These are phyloP conservation scores for Paelopatides confundens DNA, from an alignment of 53 echinoderm and acorn worm genomes.

Conservation along the genomic window DNA sequence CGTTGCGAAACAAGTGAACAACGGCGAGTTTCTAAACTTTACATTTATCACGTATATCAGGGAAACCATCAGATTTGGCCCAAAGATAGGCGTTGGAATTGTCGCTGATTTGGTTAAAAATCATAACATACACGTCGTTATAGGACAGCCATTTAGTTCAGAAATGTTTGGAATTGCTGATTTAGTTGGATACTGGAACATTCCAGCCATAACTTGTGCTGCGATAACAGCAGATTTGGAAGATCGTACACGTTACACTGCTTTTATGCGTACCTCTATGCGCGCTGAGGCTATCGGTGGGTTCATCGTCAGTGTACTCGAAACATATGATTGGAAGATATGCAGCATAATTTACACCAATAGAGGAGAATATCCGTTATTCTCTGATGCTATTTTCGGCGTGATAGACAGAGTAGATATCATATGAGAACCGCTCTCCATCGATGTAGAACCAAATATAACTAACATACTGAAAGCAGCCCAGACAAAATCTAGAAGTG, in stretches of 20 bases:
- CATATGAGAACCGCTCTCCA: neutral
- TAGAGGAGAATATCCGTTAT: neutral
- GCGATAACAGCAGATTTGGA: slow-evolving; percentile 37
- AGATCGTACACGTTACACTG: slow-evolving; percentile 59
- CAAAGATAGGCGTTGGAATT: slow-evolving; percentile 11
- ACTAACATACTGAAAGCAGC: neutral
- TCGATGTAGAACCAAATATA: neutral
- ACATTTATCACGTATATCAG: neutral
- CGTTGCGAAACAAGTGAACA: neutral
- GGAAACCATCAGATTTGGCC: neutral
- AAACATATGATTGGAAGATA: neutral
- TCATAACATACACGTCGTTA: neutral
- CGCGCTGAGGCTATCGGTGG: neutral
- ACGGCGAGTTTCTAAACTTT: neutral
- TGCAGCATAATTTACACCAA: neutral
- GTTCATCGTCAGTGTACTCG: neutral
- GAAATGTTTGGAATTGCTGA: slow-evolving; percentile 18
- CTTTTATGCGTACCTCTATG: slow-evolving; percentile 54
- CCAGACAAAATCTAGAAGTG: neutral
- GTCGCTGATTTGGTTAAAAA: slow-evolving; percentile 2
- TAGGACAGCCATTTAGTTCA: neutral
- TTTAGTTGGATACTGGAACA: slow-evolving; percentile 40
- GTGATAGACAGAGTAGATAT: neutral
- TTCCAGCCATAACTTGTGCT: slow-evolving; percentile 45
- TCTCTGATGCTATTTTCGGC: neutral